Base-by-base conservation (phyloP, 2,113 vertebrate genomes). In the Phocoena sinus region DNA sequence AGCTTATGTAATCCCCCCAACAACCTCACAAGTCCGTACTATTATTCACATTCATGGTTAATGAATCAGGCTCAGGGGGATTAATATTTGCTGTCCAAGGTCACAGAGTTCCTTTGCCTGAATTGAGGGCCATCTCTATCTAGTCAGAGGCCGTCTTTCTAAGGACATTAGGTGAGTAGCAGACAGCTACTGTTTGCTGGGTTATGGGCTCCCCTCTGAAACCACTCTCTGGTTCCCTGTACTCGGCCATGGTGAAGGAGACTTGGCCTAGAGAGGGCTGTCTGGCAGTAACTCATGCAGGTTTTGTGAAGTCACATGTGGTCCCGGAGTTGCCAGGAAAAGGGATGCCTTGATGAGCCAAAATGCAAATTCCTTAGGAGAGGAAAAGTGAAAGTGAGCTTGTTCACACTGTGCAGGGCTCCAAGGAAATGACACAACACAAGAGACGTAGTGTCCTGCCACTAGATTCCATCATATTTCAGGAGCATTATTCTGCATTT, bases 281-380 rank as follows among this genome's bases (percentile, higher is more conserved):
- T 95, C 96, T 98, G 98, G 98, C 98, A 97, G 21, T 28, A 0
- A 83, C 68, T 98, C 97, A 62, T 44, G 31, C 71, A 53, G 96
- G 90, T 98, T 98, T 98, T 97, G 98, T 98, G 98, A 98, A 98
- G 95, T 98, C 98, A 98, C 98, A 89, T 98, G 98, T 97, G 87
- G 83, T 95, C 94, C 79, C 0, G 0, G 90, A 87, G 96, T 94
- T 98, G 98, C 98, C 97, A 98, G 97, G 96, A 98, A 98, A 97
- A 97, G 77, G 89, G 95, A 96, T 92, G 92, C 36, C 65, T 96
- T 97, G 93, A 98, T 97, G 94, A 98, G 98, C 98, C 98, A 98
- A 98, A 98, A 98, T 98, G 97, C 92, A 98, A 97, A 98, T 98
- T 97, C 90, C 89, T n/a, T 15, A 94, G 96, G 96, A 97, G 94